Evolutionary conservation across 2,797 vertebrate genomes (phyloP).

Genomic region (Taenioides sp.): DNA sequence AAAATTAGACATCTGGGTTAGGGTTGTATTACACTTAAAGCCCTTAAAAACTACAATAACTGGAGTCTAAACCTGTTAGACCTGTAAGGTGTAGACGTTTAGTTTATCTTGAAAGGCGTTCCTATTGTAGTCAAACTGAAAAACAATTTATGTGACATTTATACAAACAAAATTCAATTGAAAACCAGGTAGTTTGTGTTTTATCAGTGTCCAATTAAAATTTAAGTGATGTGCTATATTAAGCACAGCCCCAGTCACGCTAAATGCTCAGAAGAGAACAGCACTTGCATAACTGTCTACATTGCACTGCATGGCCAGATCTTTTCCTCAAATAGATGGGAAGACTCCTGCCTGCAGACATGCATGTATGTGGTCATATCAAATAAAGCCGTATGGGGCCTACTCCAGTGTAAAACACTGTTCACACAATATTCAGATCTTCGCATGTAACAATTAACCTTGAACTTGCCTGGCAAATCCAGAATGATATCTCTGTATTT

Average conservation of each 20-base stretch:
- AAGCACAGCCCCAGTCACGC: neutral
- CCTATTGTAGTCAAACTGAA: neutral
- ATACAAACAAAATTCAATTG: neutral
- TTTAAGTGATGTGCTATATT: neutral
- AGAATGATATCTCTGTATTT: no score
- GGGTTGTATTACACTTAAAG: constrained; percentile 52
- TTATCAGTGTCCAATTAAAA: neutral
- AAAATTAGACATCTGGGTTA: constrained; percentile 3
- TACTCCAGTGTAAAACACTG: neutral
- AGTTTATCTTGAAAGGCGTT: neutral
- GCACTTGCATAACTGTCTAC: neutral
- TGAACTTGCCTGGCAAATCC: no score
- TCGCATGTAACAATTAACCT: no score
- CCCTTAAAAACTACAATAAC: constrained; percentile 23
- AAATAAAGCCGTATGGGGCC: neutral
- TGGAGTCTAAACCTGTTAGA: neutral
- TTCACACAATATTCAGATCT: neutral
- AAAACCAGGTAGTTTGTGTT: neutral
- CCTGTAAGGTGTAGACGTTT: neutral
- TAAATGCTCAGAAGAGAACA: neutral
- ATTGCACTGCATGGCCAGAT: neutral
- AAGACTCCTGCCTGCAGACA: neutral
- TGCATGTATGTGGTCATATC: neutral
- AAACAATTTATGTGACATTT: neutral
- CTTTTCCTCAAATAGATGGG: constrained; percentile 2